Base-by-base conservation (phyloP, 2,113 vertebrate genomes). In the Embiotoca jacksoni region DNA sequence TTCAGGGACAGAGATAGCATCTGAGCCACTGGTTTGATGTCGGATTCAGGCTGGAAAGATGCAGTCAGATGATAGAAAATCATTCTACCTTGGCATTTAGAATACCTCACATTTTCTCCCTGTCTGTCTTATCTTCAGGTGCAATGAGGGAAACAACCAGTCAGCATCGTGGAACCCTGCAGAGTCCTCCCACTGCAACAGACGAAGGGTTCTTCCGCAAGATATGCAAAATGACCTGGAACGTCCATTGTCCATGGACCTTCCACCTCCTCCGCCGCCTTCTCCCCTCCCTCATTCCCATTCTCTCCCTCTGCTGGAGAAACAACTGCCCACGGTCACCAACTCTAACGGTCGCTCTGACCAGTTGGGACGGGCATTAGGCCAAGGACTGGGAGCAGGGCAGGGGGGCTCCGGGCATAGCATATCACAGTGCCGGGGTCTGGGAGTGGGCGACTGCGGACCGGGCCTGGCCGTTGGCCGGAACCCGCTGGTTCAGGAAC, bases 311-410 rank as follows among this genome's bases (percentile, higher is more conserved):
- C 82, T 94, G 0, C 83, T 95, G 68, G 96, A 91, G 69, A 95
- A 94, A 81, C 95, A 95, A 47, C 76, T 94, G 58, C 94, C 94
- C 0, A 90, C 94, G 31, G 94, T 94, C 5, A 85, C 95, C 88
- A 94, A 96, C 0, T 96, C 96, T 23, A 99, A 99, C 0, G 97
- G 98, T 10, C 98, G 96, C 66, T 94, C 97, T 0, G 96, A 98
- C 73, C 83, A 96, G 16, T 83, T 96, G n/a, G 92, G 85, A 1
- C 59, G 89, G 30, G 71, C 8, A 2, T n/a, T 84, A 60, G 41
- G 69, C 31, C 84, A 75, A 60, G 83, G 68, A 49, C 16, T 69
- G 6, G 88, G 85, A 9, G 36, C 54, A 7, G 84, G 83, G 3
- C 82, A 58, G 47, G 84, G 82, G 9, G 56, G 55, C 37, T 80